Conservation (phyloP, 2,888 invertebrate species). For the Drosophila hawaiiensis region DNA sequence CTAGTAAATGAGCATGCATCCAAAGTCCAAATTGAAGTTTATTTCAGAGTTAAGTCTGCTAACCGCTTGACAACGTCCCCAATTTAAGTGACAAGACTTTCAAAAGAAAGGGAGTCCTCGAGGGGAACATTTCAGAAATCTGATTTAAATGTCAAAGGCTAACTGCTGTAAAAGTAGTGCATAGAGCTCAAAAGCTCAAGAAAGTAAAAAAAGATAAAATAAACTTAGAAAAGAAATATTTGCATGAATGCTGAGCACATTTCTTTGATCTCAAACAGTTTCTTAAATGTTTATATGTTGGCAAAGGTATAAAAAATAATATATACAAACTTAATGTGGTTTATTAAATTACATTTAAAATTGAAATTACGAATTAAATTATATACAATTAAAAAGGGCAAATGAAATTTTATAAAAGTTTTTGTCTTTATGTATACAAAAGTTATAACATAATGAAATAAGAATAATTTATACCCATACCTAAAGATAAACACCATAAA, state of each 20-base stretch:
- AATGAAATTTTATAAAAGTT: not conserved
- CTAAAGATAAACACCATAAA: not conserved
- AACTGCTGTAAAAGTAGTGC: not conserved
- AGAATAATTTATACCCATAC: not conserved
- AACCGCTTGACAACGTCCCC: constrained; percentile 1
- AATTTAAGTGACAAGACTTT: constrained; percentile 11
- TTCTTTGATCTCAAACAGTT: not conserved
- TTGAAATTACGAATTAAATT: not conserved
- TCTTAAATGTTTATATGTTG: not conserved
- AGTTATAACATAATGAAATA: not conserved
- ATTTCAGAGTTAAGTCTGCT: constrained; percentile 5
- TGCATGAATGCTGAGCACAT: not conserved
- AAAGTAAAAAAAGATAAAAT: not conserved
- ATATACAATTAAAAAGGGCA: not conserved
- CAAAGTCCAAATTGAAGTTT: constrained; percentile 17
- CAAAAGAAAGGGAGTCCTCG: not conserved
- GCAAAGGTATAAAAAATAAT: not conserved
- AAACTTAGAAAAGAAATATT: not conserved
- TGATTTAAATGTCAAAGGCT: constrained; percentile 31
- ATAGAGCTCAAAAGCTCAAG: not conserved
- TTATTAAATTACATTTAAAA: not conserved
- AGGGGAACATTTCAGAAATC: constrained; percentile 4
- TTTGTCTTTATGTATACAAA: not conserved
- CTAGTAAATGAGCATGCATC: constrained; percentile 32
- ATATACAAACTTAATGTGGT: not conserved